Conservation (phyloP, 1,140 invertebrate genomes). For the Stegodyphus mimosarum region DNA sequence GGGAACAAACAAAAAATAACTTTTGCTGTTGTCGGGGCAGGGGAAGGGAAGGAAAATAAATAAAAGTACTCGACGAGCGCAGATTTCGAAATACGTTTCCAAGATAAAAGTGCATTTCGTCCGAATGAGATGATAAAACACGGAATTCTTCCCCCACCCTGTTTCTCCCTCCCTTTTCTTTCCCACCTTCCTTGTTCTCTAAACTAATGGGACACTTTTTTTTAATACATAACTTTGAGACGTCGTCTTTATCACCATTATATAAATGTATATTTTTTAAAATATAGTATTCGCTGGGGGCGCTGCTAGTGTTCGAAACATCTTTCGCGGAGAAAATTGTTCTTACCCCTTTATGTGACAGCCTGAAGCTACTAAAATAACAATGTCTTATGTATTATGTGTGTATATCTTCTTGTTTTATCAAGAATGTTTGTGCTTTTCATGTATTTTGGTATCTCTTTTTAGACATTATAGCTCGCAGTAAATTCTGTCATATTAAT, state of each 20-base stretch:
- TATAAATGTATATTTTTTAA: background rate
- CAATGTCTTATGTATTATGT: no score
- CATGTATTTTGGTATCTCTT: no score
- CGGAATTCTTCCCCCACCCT: background rate
- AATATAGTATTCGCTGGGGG: background rate
- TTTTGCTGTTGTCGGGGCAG: background rate
- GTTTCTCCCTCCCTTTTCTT: background rate
- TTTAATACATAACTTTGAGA: background rate
- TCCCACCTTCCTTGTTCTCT: background rate
- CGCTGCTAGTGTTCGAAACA: background rate
- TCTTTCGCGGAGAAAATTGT: no score
- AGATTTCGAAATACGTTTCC: constrained; percentile 39
- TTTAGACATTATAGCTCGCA: no score
- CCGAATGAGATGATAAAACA: background rate
- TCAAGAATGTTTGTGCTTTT: no score
- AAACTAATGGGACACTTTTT: background rate
- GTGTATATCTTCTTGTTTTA: no score
- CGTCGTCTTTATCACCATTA: background rate
- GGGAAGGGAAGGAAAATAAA: background rate
- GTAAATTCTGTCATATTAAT: no score
- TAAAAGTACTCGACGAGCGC: background rate
- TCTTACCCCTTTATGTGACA: no score
- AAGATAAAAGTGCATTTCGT: constrained; percentile 28
- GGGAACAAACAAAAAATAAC: constrained; percentile 1
- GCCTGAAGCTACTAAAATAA: no score